Percentiles rank a stretch among this genome's conserved stretches.
Evolutionary conservation across 2,113 vertebrate genomes (phyloP).

Genomic region (Coregonus clupeaformis): DNA sequence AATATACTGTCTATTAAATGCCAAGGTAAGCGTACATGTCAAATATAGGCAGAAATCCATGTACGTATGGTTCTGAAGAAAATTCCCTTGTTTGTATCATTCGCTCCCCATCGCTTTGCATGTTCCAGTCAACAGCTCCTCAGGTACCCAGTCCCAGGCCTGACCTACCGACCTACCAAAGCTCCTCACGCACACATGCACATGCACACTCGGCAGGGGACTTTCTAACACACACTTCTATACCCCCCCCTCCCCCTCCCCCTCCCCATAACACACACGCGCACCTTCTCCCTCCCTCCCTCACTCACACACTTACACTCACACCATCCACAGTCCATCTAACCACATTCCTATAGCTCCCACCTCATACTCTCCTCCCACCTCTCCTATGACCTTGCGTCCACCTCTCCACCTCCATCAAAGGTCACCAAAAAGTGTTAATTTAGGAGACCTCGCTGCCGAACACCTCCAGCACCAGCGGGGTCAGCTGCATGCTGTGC

Average conservation of each 20-base stretch:
- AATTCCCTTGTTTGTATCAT: neutral
- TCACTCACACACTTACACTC: slow-evolving; percentile 21
- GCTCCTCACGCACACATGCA: no score
- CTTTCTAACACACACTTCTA: slow-evolving; percentile 2
- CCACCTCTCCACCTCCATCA: neutral
- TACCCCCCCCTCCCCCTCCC: slow-evolving; percentile 14
- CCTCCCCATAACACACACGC: slow-evolving; percentile 5
- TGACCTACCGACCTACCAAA: no score
- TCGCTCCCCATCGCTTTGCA: slow-evolving; percentile 32
- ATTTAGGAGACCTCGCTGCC: slow-evolving; percentile 90
- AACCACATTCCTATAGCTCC: slow-evolving; percentile 41
- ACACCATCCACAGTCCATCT: slow-evolving; percentile 26
- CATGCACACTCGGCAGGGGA: no score
- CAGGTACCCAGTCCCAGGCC: no score
- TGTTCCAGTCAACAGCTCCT: slow-evolving; percentile 32
- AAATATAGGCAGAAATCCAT: slow-evolving; percentile 53
- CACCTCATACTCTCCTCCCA: slow-evolving; percentile 19
- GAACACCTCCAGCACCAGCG: slow-evolving; percentile 93
- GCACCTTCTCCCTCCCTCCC: slow-evolving; percentile 15
- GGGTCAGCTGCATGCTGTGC: slow-evolving; percentile 95
- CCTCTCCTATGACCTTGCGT: slow-evolving; percentile 7
- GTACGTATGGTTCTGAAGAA: slow-evolving; percentile 43
- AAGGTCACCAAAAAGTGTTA: no score
- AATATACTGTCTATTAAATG: slow-evolving; percentile 59
- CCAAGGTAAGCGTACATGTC: slow-evolving; percentile 48